phyloP scores from a whole-genome alignment of 2,888 invertebrate species.

The Volucella inflata region DNA sequence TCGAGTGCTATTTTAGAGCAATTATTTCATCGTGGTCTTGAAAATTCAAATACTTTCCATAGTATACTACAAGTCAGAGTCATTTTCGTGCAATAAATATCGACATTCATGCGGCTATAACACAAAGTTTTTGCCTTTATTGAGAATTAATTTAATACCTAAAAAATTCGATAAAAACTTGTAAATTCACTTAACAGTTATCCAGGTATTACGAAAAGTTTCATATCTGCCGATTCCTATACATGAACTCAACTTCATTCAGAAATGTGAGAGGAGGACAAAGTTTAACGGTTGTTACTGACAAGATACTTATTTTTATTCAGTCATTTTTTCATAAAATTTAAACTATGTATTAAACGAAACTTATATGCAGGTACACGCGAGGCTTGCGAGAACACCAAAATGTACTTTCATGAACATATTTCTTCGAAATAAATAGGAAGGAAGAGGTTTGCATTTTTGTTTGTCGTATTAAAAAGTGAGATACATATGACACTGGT shows the following conservation, averaged over 20 bases:
- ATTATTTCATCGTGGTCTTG: no score
- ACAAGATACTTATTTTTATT: conserved; percentile 34
- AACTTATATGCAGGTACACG: no score
- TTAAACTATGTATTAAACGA: no score
- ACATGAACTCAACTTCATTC: conserved; percentile 18
- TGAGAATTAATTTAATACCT: conserved; percentile 57
- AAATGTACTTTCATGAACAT: no score
- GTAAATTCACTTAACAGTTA: conserved; percentile 57
- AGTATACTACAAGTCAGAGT: background rate
- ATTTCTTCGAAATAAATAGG: no score
- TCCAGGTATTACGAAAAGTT: conserved; percentile 54
- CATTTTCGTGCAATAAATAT: conserved; percentile 31
- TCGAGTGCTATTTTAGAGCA: no score
- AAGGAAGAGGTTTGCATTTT: no score
- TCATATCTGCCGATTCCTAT: conserved; percentile 31
- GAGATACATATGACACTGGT: no score
- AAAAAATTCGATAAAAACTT: conserved; percentile 26
- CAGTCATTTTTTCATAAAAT: no score
- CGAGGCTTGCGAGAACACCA: no score
- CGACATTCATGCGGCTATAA: conserved; percentile 23
- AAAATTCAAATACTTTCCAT: no score
- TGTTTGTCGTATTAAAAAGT: no score
- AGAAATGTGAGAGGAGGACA: background rate
- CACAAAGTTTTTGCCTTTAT: conserved; percentile 37
- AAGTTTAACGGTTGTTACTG: conserved; percentile 34